Evolutionary conservation across 1,140 invertebrate species (phyloP).

Genomic region (Mactra quadrangularis): DNA sequence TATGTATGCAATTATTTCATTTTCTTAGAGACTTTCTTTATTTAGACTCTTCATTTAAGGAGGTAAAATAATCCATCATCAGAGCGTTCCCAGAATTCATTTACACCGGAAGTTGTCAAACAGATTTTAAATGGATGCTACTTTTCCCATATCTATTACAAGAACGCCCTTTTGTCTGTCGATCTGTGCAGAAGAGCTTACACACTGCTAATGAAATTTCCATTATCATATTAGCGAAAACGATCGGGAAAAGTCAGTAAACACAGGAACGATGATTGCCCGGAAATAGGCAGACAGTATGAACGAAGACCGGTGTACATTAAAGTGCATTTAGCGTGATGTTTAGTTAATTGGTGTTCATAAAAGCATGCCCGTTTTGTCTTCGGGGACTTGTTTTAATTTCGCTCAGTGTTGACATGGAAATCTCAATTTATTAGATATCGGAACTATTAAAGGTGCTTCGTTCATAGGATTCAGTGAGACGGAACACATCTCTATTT

Average conservation of each 20-base stretch:
- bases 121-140: too few relatives aligned
- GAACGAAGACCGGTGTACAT: slow-evolving; percentile 39
- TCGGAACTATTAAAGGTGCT: slow-evolving; percentile 55
- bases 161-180: slow-evolving; percentile 13
- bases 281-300: slow-evolving; percentile 30
- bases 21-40: too few relatives aligned
- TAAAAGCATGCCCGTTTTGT: slow-evolving; percentile 26
- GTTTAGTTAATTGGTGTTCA: slow-evolving; percentile 54
- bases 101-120: too few relatives aligned
- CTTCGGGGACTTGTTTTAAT: slow-evolving; percentile 19
- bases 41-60: too few relatives aligned
- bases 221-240: slow-evolving; percentile 55
- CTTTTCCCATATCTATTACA: too few relatives aligned
- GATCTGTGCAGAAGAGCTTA: slow-evolving; percentile 27
- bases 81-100: too few relatives aligned
- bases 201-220: slow-evolving; percentile 57
- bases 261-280: slow-evolving; percentile 18
- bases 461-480: slow-evolving; percentile 7
- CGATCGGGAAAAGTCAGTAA: slow-evolving; percentile 35
- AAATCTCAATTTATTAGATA: slow-evolving; percentile 22
- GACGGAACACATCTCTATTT: slow-evolving; percentile 35
- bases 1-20: too few relatives aligned
- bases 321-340: slow-evolving; percentile 62
- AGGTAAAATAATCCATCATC: too few relatives aligned
- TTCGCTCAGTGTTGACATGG: slow-evolving; percentile 20